These are phyloP conservation scores for Lophura swinhoii DNA, from an alignment of 2,797 vertebrate genomes.

Conservation along the genomic window DNA sequence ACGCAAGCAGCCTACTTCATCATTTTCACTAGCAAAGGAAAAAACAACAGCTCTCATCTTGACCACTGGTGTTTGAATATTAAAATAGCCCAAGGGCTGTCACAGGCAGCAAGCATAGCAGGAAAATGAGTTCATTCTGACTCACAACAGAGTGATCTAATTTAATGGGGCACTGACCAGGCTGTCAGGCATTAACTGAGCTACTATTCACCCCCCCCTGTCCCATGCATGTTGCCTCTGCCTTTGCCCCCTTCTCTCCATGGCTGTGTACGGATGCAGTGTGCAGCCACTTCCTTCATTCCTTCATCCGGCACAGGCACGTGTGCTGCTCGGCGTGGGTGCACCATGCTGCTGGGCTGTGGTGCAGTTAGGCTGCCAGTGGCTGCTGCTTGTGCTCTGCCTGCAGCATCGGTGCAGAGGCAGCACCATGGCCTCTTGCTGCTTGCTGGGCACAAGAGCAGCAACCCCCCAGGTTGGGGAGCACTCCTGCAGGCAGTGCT, in stretches of 20 bases:
- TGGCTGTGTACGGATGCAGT: not conserved
- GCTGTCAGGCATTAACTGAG: not conserved
- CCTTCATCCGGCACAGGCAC: no score
- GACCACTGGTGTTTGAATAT: conserved; percentile 22
- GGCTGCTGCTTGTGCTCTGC: not conserved
- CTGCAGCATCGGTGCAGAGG: not conserved
- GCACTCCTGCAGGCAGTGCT: not conserved
- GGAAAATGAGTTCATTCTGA: not conserved
- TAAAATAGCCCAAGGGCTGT: not conserved
- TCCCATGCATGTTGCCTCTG: no score
- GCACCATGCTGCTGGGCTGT: not conserved
- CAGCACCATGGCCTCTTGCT: not conserved
- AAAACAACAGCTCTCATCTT: not conserved
- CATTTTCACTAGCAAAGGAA: not conserved
- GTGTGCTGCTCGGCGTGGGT: not conserved
- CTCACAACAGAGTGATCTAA: not conserved
- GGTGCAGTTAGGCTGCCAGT: not conserved
- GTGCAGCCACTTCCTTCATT: not conserved
- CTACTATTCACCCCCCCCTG: not conserved
- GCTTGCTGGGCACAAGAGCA: not conserved
- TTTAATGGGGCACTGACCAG: not conserved
- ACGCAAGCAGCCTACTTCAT: not conserved
- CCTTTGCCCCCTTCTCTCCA: not conserved
- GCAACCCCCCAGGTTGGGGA: no score
- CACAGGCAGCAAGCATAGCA: not conserved